phyloP scores from a whole-genome alignment of 2,797 vertebrate species.

The Microtus obscurus region DNA sequence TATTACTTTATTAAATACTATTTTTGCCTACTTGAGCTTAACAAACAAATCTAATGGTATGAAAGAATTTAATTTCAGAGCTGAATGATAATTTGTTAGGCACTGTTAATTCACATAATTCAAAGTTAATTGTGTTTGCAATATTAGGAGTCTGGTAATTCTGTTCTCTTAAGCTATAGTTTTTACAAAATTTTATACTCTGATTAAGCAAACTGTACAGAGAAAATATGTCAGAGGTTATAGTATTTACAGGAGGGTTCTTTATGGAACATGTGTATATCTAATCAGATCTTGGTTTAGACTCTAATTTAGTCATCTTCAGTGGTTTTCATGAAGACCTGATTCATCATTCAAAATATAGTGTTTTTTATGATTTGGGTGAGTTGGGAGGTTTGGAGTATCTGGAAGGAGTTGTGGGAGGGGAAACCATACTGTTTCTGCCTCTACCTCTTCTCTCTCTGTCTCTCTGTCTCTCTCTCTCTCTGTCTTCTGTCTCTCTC shows the following conservation, averaged over 20 bases:
- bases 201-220: slow-evolving; percentile 85
- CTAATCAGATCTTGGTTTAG: slow-evolving; percentile 57
- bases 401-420: background rate
- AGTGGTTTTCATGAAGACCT: slow-evolving; percentile 2
- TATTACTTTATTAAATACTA: slow-evolving; percentile 90
- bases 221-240: slow-evolving; percentile 74
- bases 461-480: background rate
- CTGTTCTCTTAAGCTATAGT: slow-evolving; percentile 87
- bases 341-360: background rate
- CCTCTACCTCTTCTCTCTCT: too few relatives aligned
- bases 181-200: slow-evolving; percentile 88
- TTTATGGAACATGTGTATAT: slow-evolving; percentile 57
- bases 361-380: background rate
- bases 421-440: background rate
- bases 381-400: background rate
- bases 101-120: slow-evolving; percentile 91
- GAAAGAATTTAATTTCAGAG: slow-evolving; percentile 92
- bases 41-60: slow-evolving; percentile 92
- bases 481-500: too few relatives aligned
- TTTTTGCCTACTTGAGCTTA: slow-evolving; percentile 90
- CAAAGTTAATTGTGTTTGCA: slow-evolving; percentile 92
- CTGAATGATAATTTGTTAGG: slow-evolving; percentile 91
- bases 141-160: slow-evolving; percentile 89
- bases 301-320: slow-evolving; percentile 53
- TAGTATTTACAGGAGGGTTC: slow-evolving; percentile 47